These are phyloP conservation scores for Nemoura dubitans DNA, from an alignment of 2,888 invertebrate genomes.

Conservation along the genomic window DNA sequence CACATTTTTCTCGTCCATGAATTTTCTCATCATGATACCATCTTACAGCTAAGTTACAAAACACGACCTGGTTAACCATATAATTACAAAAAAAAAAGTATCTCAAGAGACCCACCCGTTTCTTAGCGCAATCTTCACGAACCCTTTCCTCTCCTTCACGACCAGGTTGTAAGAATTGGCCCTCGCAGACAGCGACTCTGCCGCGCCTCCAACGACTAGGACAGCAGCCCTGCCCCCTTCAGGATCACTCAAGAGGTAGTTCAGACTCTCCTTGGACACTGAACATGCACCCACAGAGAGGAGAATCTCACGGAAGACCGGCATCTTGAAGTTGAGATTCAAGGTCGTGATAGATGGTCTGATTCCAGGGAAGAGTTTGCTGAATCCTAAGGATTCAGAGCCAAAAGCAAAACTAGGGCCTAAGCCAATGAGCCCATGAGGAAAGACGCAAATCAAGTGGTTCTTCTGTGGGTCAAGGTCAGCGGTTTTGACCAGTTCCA, in stretches of 20 bases:
- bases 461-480: slow-evolving; percentile 82
- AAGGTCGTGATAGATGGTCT: slow-evolving; percentile 72
- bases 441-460: slow-evolving; percentile 88
- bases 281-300: slow-evolving; percentile 66
- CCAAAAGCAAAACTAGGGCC: slow-evolving; percentile 67
- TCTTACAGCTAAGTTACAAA: no score
- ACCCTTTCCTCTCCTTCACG: slow-evolving; percentile 82
- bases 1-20: no score
- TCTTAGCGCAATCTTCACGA: slow-evolving; percentile 75
- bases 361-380: slow-evolving; percentile 70
- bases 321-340: slow-evolving; percentile 76
- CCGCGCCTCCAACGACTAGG: slow-evolving; percentile 88
- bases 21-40: no score
- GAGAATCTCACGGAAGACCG: slow-evolving; percentile 75
- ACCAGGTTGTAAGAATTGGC: slow-evolving; percentile 79
- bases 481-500: slow-evolving; percentile 81
- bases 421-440: slow-evolving; percentile 87
- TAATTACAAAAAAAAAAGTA: slow-evolving; percentile 42
- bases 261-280: slow-evolving; percentile 73
- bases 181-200: slow-evolving; percentile 83
- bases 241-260: slow-evolving; percentile 66
- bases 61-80: no score
- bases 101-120: slow-evolving; percentile 68
- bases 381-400: slow-evolving; percentile 56
- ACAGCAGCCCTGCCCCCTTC: slow-evolving; percentile 70